Evolutionary conservation across 2,113 vertebrate genomes (phyloP).

Genomic region (Columba livia): DNA sequence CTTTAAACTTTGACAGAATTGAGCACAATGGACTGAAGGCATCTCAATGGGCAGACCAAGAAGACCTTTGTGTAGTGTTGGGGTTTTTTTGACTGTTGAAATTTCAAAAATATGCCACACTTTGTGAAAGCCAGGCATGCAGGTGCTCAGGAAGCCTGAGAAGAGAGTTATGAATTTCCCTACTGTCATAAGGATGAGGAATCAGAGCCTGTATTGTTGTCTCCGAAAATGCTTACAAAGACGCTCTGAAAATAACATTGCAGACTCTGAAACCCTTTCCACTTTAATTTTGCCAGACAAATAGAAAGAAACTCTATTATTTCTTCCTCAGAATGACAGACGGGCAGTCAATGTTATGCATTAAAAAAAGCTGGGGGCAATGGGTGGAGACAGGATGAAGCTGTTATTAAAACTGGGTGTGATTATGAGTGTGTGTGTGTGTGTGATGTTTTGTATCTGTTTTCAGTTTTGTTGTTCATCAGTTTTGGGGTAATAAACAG

Average conservation of each 20-base stretch:
- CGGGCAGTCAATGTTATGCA: background rate
- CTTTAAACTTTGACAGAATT: background rate
- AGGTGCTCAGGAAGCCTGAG: background rate
- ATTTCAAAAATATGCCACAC: background rate
- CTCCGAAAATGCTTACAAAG: background rate
- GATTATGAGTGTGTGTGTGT: background rate
- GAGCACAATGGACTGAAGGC: background rate
- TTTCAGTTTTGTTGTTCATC: background rate
- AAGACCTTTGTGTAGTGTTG: background rate
- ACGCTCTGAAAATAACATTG: background rate
- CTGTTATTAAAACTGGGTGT: background rate
- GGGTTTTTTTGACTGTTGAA: background rate
- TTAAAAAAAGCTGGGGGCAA: background rate
- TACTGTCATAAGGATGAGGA: background rate
- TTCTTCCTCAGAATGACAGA: background rate
- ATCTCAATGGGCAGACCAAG: background rate
- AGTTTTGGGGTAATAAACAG: background rate
- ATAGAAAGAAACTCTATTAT: background rate
- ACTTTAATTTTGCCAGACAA: background rate
- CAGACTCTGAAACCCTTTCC: background rate
- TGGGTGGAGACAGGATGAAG: background rate
- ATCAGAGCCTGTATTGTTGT: background rate
- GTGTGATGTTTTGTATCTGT: background rate
- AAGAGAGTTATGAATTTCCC: background rate
- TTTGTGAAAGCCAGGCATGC: background rate